phyloP scores from a whole-genome alignment of 2,888 invertebrate genomes.

The Morpho deidamia region DNA sequence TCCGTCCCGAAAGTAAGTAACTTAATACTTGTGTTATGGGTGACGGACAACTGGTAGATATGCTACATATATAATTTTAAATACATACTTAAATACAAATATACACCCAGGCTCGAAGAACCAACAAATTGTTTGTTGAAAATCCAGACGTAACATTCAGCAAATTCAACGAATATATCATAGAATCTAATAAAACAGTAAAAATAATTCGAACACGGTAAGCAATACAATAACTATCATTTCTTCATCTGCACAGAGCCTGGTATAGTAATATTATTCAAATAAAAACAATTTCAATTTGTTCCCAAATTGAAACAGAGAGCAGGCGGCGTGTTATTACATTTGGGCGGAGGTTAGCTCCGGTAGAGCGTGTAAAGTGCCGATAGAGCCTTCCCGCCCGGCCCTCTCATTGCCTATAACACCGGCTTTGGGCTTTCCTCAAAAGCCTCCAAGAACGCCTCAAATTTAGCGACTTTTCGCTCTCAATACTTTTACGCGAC shows the following conservation, averaged over 20 bases:
- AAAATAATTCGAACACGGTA: slow-evolving; percentile 16
- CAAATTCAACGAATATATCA: neutral
- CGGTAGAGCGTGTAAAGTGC: slow-evolving; percentile 76
- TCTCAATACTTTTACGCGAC: slow-evolving; percentile 70
- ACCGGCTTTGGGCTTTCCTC: slow-evolving; percentile 69
- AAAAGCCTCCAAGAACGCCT: slow-evolving; percentile 72
- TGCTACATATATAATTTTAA: too few relatives aligned
- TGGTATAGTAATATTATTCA: slow-evolving; percentile 67
- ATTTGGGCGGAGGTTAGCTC: slow-evolving; percentile 73
- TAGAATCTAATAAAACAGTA: slow-evolving; percentile 4
- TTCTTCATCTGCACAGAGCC: slow-evolving; percentile 31
- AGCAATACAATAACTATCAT: slow-evolving; percentile 40
- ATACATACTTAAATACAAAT: too few relatives aligned
- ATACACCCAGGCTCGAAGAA: too few relatives aligned
- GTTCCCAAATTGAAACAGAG: slow-evolving; percentile 78
- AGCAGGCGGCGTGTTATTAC: slow-evolving; percentile 74
- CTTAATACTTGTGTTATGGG: too few relatives aligned
- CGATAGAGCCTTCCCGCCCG: slow-evolving; percentile 70
- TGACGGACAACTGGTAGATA: too few relatives aligned
- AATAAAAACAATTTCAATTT: slow-evolving; percentile 80
- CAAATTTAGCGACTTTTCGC: slow-evolving; percentile 75
- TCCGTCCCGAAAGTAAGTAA: too few relatives aligned
- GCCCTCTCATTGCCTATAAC: slow-evolving; percentile 74
- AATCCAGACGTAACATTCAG: neutral
- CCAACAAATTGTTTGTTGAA: too few relatives aligned